phyloP scores from a whole-genome alignment of 64 coral and sea anemone genomes.

The Montipora efflorescens region DNA sequence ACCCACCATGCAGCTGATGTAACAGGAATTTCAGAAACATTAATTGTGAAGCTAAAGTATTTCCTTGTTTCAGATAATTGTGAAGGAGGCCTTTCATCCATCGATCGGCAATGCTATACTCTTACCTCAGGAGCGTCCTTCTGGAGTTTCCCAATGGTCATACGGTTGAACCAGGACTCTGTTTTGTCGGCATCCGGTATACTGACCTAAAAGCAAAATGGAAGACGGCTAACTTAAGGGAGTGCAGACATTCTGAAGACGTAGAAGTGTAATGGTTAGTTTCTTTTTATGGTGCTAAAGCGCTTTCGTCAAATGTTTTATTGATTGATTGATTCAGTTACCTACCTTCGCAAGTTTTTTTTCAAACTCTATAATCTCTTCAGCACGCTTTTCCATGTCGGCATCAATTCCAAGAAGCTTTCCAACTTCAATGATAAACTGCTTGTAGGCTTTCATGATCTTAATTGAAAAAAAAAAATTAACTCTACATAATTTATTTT shows the following conservation, averaged over 20 bases:
- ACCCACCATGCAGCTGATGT: no score
- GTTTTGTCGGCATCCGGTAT: conserved; percentile 97
- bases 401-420: conserved; percentile 74
- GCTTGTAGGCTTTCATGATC: conserved; percentile 99
- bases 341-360: conserved; percentile 90
- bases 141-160: conserved; percentile 80
- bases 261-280: no score
- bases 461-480: background rate
- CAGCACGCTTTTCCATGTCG: conserved; percentile 72
- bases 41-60: no score
- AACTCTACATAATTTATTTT: background rate
- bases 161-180: conserved; percentile 95
- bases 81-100: no score
- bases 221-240: background rate
- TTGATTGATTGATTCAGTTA: background rate
- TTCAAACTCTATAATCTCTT: conserved; percentile 91
- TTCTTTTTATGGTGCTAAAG: no score
- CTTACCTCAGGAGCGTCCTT: conserved; percentile 85
- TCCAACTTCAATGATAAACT: conserved; percentile 86
- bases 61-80: no score
- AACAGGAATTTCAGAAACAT: no score
- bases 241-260: no score
- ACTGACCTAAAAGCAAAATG: conserved; percentile 66
- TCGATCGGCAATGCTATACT: background rate
- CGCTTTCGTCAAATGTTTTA: no score